Conservation (phyloP, 1,140 invertebrate species). For the Pseudomyrmex sp. region DNA sequence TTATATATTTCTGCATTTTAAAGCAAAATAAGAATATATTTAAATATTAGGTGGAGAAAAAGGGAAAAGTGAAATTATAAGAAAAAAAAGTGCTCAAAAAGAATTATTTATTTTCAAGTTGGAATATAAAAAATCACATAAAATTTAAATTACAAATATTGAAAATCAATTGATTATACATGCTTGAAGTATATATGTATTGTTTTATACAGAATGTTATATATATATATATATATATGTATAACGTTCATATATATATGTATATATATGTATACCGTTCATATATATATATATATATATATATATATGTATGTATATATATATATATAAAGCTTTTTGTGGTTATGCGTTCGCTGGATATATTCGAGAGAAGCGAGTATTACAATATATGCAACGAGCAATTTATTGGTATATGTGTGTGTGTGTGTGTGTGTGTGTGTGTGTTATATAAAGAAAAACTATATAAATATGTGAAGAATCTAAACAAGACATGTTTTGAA, state of each 20-base stretch:
- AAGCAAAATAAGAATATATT: background rate
- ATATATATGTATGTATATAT: too few relatives aligned
- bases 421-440: too few relatives aligned
- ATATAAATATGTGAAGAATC: background rate
- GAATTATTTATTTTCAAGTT: background rate
- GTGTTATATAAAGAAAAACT: background rate
- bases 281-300: too few relatives aligned
- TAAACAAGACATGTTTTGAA: too few relatives aligned
- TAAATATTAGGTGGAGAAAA: background rate
- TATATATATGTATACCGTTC: too few relatives aligned
- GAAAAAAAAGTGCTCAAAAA: background rate
- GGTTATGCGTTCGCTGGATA: slow-evolving; percentile 47
- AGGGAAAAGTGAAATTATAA: background rate
- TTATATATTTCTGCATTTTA: slow-evolving; percentile 11
- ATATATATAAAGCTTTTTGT: background rate
- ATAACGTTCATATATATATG: too few relatives aligned
- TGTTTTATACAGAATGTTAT: background rate
- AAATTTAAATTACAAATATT: background rate
- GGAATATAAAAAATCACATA: background rate
- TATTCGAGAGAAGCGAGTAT: slow-evolving; percentile 3
- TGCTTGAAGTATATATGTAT: background rate
- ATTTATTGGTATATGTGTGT: background rate
- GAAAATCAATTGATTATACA: background rate
- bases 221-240: too few relatives aligned
- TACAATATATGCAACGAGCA: slow-evolving; percentile 5